Percentiles rank a stretch among this genome's conserved stretches.
These are phyloP conservation scores for Dolichallabes microphthalmus DNA, from an alignment of 2,113 vertebrate genomes.

Conservation along the genomic window DNA sequence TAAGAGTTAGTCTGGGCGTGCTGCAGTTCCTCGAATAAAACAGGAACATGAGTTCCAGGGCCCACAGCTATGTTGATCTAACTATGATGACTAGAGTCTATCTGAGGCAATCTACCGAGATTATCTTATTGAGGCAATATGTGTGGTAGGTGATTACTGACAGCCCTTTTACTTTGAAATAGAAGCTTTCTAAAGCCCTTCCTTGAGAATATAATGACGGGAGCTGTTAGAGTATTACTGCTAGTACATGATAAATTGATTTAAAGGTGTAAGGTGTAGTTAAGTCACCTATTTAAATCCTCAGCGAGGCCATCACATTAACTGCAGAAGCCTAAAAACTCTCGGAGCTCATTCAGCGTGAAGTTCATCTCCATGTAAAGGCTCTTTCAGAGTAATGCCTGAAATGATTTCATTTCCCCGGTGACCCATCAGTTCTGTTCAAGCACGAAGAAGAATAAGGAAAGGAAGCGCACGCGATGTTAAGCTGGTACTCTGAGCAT, in stretches of 20 bases:
- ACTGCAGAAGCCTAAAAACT: conserved; percentile 20
- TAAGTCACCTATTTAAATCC: conserved; percentile 23
- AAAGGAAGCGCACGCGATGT: background rate
- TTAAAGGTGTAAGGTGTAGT: conserved; percentile 26
- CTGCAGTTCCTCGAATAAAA: conserved; percentile 33
- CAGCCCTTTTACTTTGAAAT: background rate
- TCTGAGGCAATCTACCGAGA: conserved; percentile 27
- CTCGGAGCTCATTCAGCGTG: conserved; percentile 5
- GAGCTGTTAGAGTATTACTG: conserved; percentile 10
- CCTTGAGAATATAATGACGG: background rate
- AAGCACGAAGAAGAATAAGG: conserved; percentile 14
- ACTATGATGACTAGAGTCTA: conserved; percentile 13
- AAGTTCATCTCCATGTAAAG: conserved; percentile 27
- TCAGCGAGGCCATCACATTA: conserved; percentile 12
- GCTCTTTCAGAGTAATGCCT: conserved; percentile 43
- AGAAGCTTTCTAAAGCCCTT: conserved; percentile 2
- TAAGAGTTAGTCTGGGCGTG: background rate
- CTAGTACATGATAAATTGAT: conserved; percentile 32
- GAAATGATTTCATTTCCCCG: conserved; percentile 40
- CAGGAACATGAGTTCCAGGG: background rate
- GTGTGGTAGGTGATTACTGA: conserved; percentile 39
- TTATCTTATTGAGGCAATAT: conserved; percentile 26
- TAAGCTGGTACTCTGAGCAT: conserved; percentile 21
- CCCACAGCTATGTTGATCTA: conserved; percentile 15
- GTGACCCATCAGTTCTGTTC: conserved; percentile 33